These are phyloP conservation scores for Acanthopagrus latus DNA, from an alignment of 2,797 vertebrate genomes.

Conservation along the genomic window DNA sequence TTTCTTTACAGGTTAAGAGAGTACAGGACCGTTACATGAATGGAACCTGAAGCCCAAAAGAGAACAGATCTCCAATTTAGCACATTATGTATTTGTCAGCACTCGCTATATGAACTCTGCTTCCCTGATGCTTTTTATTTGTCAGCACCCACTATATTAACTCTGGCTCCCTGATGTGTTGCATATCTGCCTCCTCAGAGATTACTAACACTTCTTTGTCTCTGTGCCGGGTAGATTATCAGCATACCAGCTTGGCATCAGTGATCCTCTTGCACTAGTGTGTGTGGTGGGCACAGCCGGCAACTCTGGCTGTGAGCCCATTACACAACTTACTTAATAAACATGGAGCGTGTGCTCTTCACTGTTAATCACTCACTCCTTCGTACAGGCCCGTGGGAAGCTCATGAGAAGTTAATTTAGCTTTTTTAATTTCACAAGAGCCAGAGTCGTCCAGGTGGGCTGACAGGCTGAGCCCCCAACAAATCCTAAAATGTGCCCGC, in stretches of 20 bases:
- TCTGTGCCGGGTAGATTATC: conserved; percentile 65
- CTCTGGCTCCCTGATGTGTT: conserved; percentile 42
- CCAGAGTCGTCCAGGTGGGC: neutral
- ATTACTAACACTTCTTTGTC: conserved; percentile 52
- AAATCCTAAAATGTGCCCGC: too few species aligned
- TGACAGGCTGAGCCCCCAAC: conserved; percentile 1
- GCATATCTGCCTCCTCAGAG: conserved; percentile 49
- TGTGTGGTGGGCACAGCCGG: conserved; percentile 55
- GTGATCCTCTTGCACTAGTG: conserved; percentile 59
- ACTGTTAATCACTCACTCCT: conserved; percentile 66
- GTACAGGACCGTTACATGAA: neutral
- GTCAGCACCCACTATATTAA: conserved; percentile 31
- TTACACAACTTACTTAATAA: conserved; percentile 80
- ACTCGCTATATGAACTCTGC: too few species aligned
- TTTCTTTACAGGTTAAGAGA: neutral
- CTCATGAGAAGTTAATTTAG: conserved; percentile 32
- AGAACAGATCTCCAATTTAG: conserved; percentile 6
- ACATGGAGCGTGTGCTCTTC: conserved; percentile 60
- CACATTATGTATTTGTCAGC: neutral
- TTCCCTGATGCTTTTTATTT: neutral
- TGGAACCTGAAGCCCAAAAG: neutral
- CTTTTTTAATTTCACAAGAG: conserved; percentile 6
- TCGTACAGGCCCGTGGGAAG: conserved; percentile 43
- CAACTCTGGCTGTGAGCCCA: conserved; percentile 69
- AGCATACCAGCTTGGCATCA: conserved; percentile 67